Conservation (phyloP, 2,113 vertebrate genomes). For the Trogon surrucura region DNA sequence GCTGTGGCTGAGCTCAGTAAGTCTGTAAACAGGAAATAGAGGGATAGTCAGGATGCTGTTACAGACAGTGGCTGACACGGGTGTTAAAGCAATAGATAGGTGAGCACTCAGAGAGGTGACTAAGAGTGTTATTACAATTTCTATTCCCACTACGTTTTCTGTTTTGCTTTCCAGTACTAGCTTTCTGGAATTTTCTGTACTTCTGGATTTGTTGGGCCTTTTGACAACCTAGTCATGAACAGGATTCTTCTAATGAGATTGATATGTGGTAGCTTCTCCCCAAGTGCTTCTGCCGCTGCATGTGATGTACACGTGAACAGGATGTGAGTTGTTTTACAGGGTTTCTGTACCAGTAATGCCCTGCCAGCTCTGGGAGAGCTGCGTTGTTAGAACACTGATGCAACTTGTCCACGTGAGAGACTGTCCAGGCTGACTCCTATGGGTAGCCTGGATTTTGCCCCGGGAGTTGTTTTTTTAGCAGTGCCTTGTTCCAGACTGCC, state of each 20-base stretch:
- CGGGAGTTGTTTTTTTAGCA: neutral
- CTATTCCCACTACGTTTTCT: rapidly evolving
- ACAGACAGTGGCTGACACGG: neutral
- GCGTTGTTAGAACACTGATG: neutral
- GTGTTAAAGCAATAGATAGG: neutral
- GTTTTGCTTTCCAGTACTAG: neutral
- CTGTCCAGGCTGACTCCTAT: neutral
- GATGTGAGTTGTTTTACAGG: neutral
- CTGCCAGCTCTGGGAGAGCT: neutral
- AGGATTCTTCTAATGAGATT: neutral
- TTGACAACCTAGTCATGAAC: neutral
- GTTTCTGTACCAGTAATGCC: neutral
- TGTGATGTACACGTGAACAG: rapidly evolving
- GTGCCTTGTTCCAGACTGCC: neutral
- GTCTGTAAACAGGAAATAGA: slow-evolving; percentile 2
- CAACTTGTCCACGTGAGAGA: neutral
- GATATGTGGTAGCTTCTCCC: neutral
- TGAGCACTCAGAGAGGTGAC: neutral
- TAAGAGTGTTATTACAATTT: neutral
- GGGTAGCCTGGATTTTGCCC: neutral
- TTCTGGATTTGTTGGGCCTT: neutral
- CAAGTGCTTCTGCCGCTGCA: neutral
- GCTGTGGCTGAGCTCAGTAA: neutral
- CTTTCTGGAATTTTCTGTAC: neutral
- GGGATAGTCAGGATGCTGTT: neutral